Conservation (phyloP, 2,797 vertebrate genomes). For the Artibeus jamaicensis region DNA sequence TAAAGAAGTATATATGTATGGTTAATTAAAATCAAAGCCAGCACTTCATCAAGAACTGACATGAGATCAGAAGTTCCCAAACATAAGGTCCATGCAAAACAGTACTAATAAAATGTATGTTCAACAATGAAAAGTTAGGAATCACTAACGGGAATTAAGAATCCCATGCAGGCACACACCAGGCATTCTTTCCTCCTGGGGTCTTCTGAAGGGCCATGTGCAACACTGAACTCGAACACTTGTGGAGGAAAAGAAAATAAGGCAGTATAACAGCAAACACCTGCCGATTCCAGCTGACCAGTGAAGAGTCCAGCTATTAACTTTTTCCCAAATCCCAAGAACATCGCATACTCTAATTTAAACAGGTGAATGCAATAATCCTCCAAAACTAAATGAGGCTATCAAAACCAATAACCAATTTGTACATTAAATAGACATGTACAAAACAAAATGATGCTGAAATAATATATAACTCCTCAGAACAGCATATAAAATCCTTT, state of each 20-base stretch:
- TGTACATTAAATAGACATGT: not conserved
- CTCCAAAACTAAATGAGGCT: not conserved
- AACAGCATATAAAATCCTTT: not conserved
- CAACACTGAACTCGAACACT: not conserved
- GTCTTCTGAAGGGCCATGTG: not conserved
- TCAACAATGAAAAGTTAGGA: not conserved
- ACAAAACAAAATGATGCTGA: not conserved
- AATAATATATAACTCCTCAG: not conserved
- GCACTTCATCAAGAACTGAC: not conserved
- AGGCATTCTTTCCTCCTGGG: not conserved
- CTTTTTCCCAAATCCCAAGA: not conserved
- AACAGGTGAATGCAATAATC: not conserved
- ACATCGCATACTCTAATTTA: not conserved
- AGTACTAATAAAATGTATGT: not conserved
- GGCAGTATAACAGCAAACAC: not conserved
- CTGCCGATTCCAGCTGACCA: not conserved
- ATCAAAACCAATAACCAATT: not conserved
- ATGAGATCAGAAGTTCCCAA: not conserved
- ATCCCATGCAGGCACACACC: not conserved
- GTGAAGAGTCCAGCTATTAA: not conserved
- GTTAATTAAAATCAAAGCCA: conserved; percentile 19
- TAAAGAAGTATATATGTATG: not conserved
- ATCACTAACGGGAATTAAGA: not conserved
- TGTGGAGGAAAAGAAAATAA: not conserved
- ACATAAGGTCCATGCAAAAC: not conserved